phyloP scores from a whole-genome alignment of 2,797 vertebrate species.

The Scyliorhinus canicula region DNA sequence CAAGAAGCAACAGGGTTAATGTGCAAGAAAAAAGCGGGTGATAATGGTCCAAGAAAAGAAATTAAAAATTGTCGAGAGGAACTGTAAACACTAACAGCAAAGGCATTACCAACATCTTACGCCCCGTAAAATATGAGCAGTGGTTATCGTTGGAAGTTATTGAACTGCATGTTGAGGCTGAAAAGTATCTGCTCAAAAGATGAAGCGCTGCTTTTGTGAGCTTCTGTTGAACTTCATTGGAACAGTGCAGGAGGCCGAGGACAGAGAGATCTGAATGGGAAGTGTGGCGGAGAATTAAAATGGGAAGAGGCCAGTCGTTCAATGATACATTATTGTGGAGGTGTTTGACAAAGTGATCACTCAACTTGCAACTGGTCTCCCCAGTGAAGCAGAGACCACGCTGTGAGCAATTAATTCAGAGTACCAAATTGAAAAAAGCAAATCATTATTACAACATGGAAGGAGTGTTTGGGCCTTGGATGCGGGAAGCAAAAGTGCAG shows the following conservation, averaged over 20 bases:
- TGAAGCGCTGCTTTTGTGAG: background rate
- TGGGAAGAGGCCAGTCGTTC: background rate
- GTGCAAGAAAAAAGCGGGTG: background rate
- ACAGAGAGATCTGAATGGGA: background rate
- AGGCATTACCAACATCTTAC: background rate
- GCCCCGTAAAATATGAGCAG: background rate
- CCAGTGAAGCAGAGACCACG: background rate
- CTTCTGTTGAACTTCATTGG: background rate
- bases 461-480: background rate
- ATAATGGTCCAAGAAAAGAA: background rate
- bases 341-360: background rate
- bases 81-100: background rate
- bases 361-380: background rate
- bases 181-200: background rate
- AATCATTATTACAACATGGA: background rate
- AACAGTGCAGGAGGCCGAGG: background rate
- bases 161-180: background rate
- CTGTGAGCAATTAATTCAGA: background rate
- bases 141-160: background rate
- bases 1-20: background rate
- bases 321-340: background rate
- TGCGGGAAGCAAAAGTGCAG: background rate
- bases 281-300: background rate
- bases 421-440: background rate
- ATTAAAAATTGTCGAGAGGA: background rate